phyloP scores from a whole-genome alignment of 2,797 vertebrate species.

The Sternotherus odoratus region DNA sequence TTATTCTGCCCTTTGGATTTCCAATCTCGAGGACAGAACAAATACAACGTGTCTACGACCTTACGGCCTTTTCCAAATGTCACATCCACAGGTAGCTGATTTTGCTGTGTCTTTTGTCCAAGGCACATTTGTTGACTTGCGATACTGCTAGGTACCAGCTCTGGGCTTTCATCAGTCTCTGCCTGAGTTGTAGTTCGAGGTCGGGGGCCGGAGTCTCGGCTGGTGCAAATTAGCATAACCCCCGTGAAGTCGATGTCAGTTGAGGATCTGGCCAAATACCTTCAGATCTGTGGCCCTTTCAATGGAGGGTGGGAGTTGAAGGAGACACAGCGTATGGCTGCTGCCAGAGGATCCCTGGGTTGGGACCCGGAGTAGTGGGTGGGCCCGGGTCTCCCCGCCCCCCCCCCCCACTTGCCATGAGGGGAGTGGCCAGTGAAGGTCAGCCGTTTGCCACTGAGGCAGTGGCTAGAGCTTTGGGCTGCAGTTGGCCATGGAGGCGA shows the following conservation, averaged over 20 bases:
- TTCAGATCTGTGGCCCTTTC: not conserved
- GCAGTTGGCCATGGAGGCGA: too few species aligned
- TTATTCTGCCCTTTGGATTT: conserved; percentile 33
- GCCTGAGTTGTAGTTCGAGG: too few species aligned
- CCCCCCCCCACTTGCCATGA: too few species aligned
- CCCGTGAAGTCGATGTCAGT: not conserved
- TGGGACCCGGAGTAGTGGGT: too few species aligned
- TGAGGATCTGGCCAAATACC: not conserved
- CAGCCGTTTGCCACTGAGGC: too few species aligned
- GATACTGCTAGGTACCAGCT: not conserved
- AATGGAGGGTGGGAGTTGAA: too few species aligned
- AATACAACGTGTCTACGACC: not conserved
- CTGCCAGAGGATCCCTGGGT: too few species aligned
- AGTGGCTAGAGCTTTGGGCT: too few species aligned
- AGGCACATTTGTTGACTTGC: not conserved
- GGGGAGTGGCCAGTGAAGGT: too few species aligned
- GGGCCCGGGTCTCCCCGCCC: too few species aligned
- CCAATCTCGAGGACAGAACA: not conserved
- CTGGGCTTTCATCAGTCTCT: not conserved
- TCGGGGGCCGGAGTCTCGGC: not conserved
- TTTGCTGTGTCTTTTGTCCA: not conserved
- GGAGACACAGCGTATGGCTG: too few species aligned
- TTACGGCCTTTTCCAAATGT: not conserved
- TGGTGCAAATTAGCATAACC: not conserved
- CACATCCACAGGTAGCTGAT: not conserved